A percentile compares a stretch with the other conserved stretches of the same genome.
These are phyloP conservation scores for Ommatoiulus sabulosus DNA, from an alignment of 2,888 invertebrate genomes.

Conservation along the genomic window DNA sequence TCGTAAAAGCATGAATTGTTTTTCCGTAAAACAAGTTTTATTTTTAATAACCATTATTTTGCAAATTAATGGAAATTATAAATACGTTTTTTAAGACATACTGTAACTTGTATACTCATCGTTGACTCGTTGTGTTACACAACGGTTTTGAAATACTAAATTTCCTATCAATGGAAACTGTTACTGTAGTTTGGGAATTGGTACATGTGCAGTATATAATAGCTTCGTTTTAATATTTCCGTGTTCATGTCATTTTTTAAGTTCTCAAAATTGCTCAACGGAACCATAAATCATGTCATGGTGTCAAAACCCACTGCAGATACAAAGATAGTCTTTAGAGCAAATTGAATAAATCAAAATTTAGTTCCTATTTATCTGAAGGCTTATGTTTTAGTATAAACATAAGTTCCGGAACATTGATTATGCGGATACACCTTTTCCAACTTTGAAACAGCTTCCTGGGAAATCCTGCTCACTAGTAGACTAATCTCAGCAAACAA, in stretches of 20 bases:
- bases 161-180: neutral
- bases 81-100: no score
- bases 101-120: no score
- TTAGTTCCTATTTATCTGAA: neutral
- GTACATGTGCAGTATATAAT: no score
- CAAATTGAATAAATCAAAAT: conserved; percentile 4
- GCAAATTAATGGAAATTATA: no score
- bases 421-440: neutral
- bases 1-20: no score
- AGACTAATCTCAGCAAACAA: conserved; percentile 17
- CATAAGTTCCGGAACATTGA: neutral
- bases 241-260: neutral
- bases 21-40: no score
- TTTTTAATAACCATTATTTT: no score
- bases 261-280: neutral
- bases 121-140: no score
- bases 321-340: neutral
- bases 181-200: neutral
- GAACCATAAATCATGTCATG: neutral
- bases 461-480: conserved; percentile 28
- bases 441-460: neutral
- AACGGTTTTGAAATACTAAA: no score
- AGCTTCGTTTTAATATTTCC: neutral
- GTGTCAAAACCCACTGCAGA: neutral
- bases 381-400: neutral